These are phyloP conservation scores for Zoanthus sansibaricus DNA, from an alignment of 92 coral and sea anemone species.

Conservation along the genomic window DNA sequence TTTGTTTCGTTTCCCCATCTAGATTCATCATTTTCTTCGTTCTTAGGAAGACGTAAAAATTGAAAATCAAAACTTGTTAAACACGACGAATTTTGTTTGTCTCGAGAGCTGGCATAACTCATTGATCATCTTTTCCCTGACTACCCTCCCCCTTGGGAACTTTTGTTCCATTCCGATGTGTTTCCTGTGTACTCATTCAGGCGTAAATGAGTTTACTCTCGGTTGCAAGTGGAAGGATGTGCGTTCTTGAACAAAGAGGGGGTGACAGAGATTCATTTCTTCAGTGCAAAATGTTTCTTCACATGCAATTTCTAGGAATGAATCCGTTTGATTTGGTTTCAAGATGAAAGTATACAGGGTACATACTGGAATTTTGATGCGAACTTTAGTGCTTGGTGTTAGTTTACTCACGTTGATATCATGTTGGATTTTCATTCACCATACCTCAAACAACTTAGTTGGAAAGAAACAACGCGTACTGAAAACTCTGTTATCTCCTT, in stretches of 20 bases:
- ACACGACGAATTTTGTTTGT: no score
- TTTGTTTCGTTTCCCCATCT: no score
- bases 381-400: constrained; percentile 62
- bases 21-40: no score
- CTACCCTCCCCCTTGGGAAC: not conserved
- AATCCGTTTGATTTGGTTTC: not conserved
- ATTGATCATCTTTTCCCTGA: not conserved
- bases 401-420: constrained; percentile 58
- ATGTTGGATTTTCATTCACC: constrained; percentile 79
- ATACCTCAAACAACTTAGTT: constrained; percentile 59
- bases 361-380: constrained; percentile 77
- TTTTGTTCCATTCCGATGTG: not conserved
- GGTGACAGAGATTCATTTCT: not conserved
- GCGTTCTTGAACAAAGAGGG: not conserved
- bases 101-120: no score
- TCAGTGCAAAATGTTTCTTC: not conserved
- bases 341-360: constrained; percentile 87
- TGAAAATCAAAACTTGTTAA: no score
- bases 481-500: constrained; percentile 30
- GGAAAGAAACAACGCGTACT: constrained; percentile 67
- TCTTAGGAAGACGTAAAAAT: no score
- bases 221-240: not conserved
- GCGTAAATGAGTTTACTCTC: not conserved
- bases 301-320: constrained; percentile 13
- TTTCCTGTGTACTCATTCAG: not conserved